Base-by-base conservation (phyloP, 2,113 vertebrate species). In the Saimiri boliviensis region DNA sequence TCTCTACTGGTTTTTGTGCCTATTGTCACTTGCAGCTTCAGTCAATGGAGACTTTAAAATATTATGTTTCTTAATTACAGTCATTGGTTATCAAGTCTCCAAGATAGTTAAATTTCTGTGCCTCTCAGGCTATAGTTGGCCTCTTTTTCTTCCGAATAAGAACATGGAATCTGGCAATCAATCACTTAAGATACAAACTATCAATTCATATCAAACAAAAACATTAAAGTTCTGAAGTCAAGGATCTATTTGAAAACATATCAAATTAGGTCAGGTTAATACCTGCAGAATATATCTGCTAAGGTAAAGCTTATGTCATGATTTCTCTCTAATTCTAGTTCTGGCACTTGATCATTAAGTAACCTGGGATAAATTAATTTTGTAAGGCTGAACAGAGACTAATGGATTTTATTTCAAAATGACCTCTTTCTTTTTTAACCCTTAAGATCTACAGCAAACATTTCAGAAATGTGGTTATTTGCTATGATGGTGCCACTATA, bases 271-370 rank as follows among this genome's bases (percentile, higher is more conserved):
- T 96, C 70, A 79, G 66, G 35, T 49, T 96, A 96, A 76, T 52
- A 92, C 47, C 56, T 82, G n/a, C 32, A 94, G 60, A 82, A 60
- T 68, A 13, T 49, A 86, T 92, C 91, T 94, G 68, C 85, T 60
- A 83, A 40, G 25, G 37, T 94, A 73, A 95, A 13, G 8, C 93
- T 82, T 87, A 84, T 70, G 49, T 86, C 84, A 86, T 71, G 73
- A 42, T 89, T 93, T 96, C 60, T 95, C n/a, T 79, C 93, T 92
- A 91, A 58, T 86, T 97, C 52, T 93, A 83, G 56, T 89, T 92
- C 47, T 94, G 74, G 45, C 83, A 81, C 32, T 86, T 0, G n/a
- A 17, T 92, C 58, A 83, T 86, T 93, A 96, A 71, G 76, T 94
- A 92, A 89, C 21, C 19, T 88, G 35, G 76, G 86, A 45, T 89